These are phyloP conservation scores for Noturus placidus DNA, from an alignment of 2,113 vertebrate species.

Conservation along the genomic window DNA sequence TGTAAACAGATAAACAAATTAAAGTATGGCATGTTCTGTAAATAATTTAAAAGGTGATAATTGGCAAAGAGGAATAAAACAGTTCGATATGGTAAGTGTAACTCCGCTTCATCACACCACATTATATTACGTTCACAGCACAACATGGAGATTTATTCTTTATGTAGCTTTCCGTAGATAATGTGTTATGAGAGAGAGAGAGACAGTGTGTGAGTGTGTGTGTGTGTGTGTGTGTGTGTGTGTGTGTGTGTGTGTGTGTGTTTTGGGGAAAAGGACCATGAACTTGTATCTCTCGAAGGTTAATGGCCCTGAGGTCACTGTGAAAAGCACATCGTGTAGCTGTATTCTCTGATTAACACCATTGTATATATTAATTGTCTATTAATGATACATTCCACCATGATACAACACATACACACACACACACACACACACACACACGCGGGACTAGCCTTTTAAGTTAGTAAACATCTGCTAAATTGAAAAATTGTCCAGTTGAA, in stretches of 20 bases:
- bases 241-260: background rate
- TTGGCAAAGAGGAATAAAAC: no score
- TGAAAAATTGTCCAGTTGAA: background rate
- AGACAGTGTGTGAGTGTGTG: background rate
- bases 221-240: background rate
- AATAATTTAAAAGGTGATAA: background rate
- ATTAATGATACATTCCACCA: background rate
- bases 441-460: background rate
- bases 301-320: conserved; percentile 55
- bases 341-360: background rate
- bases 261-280: conserved; percentile 3
- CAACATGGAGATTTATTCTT: background rate
- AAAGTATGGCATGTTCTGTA: no score
- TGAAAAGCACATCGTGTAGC: background rate
- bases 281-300: conserved; percentile 48
- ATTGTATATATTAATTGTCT: background rate
- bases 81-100: no score
- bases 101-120: no score
- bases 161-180: no score
- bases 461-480: background rate
- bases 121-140: background rate
- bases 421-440: background rate
- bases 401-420: background rate
- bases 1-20: no score
- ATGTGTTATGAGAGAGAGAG: background rate